phyloP scores from a whole-genome alignment of 2,797 vertebrate species.

The Manis crassicaudata region DNA sequence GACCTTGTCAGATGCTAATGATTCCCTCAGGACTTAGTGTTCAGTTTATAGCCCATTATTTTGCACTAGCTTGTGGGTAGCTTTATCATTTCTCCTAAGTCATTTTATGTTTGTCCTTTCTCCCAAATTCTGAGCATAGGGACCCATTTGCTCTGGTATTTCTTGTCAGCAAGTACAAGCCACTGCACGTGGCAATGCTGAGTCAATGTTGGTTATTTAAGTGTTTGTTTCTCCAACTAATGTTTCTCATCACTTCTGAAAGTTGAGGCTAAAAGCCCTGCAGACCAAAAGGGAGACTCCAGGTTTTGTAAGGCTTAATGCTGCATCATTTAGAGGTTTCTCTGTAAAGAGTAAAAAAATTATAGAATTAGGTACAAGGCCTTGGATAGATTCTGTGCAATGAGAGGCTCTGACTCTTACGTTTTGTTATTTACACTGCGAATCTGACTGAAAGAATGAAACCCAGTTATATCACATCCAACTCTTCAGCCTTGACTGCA shows the following conservation, averaged over 20 bases:
- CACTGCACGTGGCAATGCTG: neutral
- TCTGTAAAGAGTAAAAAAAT: neutral
- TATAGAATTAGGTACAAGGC: neutral
- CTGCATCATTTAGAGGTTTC: neutral
- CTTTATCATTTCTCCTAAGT: neutral
- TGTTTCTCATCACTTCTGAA: conserved; percentile 34
- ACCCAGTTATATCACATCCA: neutral
- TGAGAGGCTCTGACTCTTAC: conserved; percentile 6
- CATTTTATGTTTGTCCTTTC: conserved; percentile 38
- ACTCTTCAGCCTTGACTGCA: conserved; percentile 23
- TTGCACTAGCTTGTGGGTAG: neutral
- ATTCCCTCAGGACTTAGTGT: neutral
- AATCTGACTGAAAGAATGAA: conserved; percentile 40
- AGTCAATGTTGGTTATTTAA: neutral
- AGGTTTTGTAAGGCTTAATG: conserved; percentile 1
- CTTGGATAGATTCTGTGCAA: neutral
- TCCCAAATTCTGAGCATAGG: conserved; percentile 11
- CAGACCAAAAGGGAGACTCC: neutral
- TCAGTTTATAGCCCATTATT: neutral
- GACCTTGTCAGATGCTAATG: neutral
- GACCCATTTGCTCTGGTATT: neutral
- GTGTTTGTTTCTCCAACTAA: conserved; percentile 15
- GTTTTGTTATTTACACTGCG: neutral
- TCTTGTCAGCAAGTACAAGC: neutral
- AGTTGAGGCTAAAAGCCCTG: neutral